Evolutionary conservation across 1,140 invertebrate species (phyloP).

Genomic region (Conus ventricosus): DNA sequence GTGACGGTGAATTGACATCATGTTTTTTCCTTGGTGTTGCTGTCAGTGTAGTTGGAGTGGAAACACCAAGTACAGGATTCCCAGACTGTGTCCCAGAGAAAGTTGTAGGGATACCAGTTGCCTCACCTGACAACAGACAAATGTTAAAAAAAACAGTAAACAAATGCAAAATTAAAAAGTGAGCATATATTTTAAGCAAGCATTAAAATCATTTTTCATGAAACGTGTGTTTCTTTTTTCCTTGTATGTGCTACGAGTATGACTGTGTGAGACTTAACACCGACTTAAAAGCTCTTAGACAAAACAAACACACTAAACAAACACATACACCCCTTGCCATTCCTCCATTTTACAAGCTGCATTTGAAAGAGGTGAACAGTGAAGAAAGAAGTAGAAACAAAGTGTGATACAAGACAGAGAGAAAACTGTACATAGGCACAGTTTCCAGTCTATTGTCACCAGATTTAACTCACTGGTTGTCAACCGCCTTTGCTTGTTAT

Average conservation of each 20-base stretch:
- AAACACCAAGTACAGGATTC: background rate
- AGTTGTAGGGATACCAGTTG: background rate
- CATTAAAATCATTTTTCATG: background rate
- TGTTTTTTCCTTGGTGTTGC: background rate
- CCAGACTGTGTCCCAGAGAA: background rate
- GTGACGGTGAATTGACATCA: background rate
- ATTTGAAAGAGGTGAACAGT: background rate
- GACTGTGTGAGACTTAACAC: too few species aligned
- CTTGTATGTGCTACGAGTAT: background rate
- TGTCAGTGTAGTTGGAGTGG: background rate
- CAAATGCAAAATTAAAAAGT: background rate
- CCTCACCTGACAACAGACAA: too few species aligned
- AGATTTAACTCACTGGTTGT: background rate
- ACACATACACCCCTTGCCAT: background rate
- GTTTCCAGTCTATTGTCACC: background rate
- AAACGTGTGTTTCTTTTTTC: background rate
- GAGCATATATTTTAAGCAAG: background rate
- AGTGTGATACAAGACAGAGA: background rate
- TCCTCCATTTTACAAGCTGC: background rate
- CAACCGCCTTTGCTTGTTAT: background rate
- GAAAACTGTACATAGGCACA: background rate
- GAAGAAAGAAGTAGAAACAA: background rate
- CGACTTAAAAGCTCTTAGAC: background rate
- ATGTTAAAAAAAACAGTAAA: background rate
- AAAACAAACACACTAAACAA: background rate